A percentile compares a stretch with the other conserved stretches of the same genome.
Conservation (phyloP, 2,113 vertebrate genomes). For the Gallinago jamesoni region DNA sequence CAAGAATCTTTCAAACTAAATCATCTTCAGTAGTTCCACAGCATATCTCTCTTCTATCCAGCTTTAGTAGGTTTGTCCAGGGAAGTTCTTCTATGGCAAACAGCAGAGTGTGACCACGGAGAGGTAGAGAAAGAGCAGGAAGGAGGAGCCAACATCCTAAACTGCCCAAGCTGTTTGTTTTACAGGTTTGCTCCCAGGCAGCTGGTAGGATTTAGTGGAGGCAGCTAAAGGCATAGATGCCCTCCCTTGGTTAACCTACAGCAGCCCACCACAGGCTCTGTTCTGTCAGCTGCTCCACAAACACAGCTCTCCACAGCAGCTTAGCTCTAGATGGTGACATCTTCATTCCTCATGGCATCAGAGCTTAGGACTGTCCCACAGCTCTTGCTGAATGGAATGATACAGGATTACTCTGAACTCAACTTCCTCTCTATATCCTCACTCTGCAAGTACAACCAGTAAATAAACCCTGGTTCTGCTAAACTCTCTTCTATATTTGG, state of each 20-base stretch:
- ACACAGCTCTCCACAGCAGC: background rate
- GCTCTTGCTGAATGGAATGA: background rate
- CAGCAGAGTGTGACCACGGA: background rate
- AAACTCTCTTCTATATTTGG: background rate
- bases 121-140: too few relatives aligned
- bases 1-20: background rate
- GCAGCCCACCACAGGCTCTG: fast-evolving
- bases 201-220: background rate
- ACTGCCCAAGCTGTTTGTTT: background rate
- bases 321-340: background rate
- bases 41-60: background rate
- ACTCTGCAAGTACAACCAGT: background rate
- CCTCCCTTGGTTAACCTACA: background rate
- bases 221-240: background rate
- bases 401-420: background rate
- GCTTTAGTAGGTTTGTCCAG: background rate
- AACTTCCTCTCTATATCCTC: background rate
- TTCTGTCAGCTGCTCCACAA: fast-evolving
- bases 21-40: background rate
- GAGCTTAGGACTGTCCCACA: background rate
- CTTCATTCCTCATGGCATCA: background rate
- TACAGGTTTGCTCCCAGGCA: background rate
- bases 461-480: background rate
- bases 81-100: background rate
- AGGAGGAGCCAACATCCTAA: background rate